Percentiles rank a stretch among this genome's conserved stretches.
Conservation (phyloP, 2,797 vertebrate genomes). For the Sciurus carolinensis region DNA sequence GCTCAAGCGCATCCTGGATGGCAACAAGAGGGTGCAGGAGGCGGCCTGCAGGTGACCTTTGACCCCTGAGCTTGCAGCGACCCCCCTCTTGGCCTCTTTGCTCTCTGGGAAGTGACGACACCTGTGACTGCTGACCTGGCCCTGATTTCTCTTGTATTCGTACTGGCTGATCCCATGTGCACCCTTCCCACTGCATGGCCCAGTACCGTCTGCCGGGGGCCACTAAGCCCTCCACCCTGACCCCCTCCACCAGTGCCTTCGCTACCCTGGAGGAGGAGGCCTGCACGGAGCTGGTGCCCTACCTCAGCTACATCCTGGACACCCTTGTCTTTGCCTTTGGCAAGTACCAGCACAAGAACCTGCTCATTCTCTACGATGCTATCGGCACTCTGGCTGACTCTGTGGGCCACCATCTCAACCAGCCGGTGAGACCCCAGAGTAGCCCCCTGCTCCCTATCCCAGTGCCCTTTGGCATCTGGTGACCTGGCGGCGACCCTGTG, state of each 20-base stretch:
- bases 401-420: slow-evolving; percentile 97
- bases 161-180: slow-evolving; percentile 83
- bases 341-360: slow-evolving; percentile 98
- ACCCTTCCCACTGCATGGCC: background rate
- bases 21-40: slow-evolving; percentile 97
- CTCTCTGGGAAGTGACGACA: slow-evolving; percentile 82
- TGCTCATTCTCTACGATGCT: slow-evolving; percentile 97
- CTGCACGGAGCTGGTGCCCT: slow-evolving; percentile 97
- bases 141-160: slow-evolving; percentile 81
- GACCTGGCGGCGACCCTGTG: slow-evolving; percentile 27
- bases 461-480: background rate
- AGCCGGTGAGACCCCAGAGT: slow-evolving; percentile 88
- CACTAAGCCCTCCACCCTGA: background rate
- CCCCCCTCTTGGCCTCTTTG: background rate
- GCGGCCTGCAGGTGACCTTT: slow-evolving; percentile 94
- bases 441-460: background rate
- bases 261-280: slow-evolving; percentile 98
- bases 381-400: slow-evolving; percentile 97
- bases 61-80: background rate
- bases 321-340: slow-evolving; percentile 97
- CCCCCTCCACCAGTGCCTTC: slow-evolving; percentile 91
- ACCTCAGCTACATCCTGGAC: slow-evolving; percentile 97
- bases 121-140: slow-evolving; percentile 60
- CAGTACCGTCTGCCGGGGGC: no score
- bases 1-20: slow-evolving; percentile 96